Base-by-base conservation (phyloP, 2,113 vertebrate species). In the Panurus biarmicus region DNA sequence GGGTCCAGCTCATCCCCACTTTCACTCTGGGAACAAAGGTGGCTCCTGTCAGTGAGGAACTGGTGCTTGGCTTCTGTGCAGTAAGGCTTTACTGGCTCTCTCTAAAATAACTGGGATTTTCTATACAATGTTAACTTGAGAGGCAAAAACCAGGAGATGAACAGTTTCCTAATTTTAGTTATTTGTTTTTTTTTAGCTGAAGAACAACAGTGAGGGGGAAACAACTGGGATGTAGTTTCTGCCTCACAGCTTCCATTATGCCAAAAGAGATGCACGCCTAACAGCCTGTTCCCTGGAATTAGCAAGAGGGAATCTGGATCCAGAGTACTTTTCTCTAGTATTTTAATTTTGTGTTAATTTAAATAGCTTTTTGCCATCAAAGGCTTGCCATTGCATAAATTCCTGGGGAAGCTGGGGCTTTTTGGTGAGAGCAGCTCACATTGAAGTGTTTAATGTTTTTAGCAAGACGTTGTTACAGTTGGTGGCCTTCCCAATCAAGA, bases 401-500 rank as follows among this genome's bases (percentile, higher is more conserved):
- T 89, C 73, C 36, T 5, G 54, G 51, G 45, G 33, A 57, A 79
- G 38, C 21, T 14, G 4, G 47, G 62, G 26, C 28, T 64, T 81
- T 74, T 75, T 82, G 67, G 54, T 87, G 61, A 45, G 60, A 64
- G 89, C 6, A 89, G 56, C 44, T 85, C 61, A 28, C 7, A 0
- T 23, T 62, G 21, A 31, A 54, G 65, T 61, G 40, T 79, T 88
- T 60, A 31, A 66, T 71, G 74, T 64, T 89, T 77, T 74, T 51
- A 54, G 78, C 35, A 71, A 72, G 73, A 47, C 5, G 0, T 38
- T 44, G 58, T 65, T 95, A 54, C 38, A 70, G 54, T 80, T 78
- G 79, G 72, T 93, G 83, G 79, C 76, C 56, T 85, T 94, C 70
- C 64, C 92, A 56, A 21, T 70, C 65, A 77, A 67, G 42, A 76